Evolutionary conservation across 2,797 vertebrate genomes (phyloP), one percentile per base, ranked within the genome.

Genomic region (Poecilia velifera): DNA sequence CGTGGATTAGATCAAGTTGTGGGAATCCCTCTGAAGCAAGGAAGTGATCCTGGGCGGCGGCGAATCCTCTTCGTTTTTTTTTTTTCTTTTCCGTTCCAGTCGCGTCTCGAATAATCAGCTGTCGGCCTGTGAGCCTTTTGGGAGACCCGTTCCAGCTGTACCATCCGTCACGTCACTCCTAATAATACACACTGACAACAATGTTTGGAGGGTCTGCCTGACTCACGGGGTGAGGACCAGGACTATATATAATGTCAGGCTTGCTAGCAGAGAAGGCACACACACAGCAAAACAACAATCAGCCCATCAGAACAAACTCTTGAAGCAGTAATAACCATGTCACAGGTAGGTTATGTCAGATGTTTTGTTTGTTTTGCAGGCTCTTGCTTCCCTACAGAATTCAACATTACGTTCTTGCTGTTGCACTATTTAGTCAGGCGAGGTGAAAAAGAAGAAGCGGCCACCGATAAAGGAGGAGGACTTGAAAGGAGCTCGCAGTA

Each of bases 401-500:
- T 77, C 1, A 64, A 0, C 36, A 16, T 22, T 31, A 18, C 2
- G 53, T 49, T 41, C 0, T 18, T 59, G 22, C 0, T 53, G 55
- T 79, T 71, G 55, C 43, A 72, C 9, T 25, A 49, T 70, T 16
- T 46, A 96, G 96, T 84, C 90, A 53, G 92, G 82, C 2, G 95
- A 95, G 45, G 94, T 98, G 80, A 98, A 95, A 86, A 97, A 97
- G 94, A 99, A 99, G 96, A 99, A 99, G 90, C 96, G 97, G 14
- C 98, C 98, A 62, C 95, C 96, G 1, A 90, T 98, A 93, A 98
- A 98, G 90, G 97, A 96, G 84, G 98, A 99, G 93, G 98, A 99
- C 91, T 94, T 99, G 83, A 98, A 98, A 90, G 98, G 97, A 90
- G 98, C 98, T n/a, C 97, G 96, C 88, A 94, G 94, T 90, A 98